phyloP scores from a whole-genome alignment of 1,140 invertebrate genomes.

The Drosophila serrata region DNA sequence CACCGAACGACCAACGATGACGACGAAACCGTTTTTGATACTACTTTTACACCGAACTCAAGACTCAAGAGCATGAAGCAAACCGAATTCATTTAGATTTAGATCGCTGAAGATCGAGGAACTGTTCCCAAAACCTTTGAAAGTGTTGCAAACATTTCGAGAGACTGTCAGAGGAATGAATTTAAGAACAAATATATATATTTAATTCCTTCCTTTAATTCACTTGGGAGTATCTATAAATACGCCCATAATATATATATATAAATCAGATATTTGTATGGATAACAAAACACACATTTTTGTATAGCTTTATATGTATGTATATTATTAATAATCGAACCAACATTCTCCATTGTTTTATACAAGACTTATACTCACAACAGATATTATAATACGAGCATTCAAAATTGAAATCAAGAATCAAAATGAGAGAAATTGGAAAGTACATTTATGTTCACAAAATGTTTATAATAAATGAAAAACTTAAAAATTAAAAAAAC shows the following conservation, averaged over 20 bases:
- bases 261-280: conserved; percentile 38
- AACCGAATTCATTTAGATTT: conserved; percentile 53
- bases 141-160: conserved; percentile 46
- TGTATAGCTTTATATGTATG: conserved; percentile 77
- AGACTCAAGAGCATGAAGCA: conserved; percentile 39
- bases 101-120: conserved; percentile 25
- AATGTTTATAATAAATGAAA: conserved; percentile 47
- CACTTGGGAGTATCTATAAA: conserved; percentile 47
- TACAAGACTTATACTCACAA: conserved; percentile 43
- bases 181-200: conserved; percentile 27
- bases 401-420: conserved; percentile 38
- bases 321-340: conserved; percentile 55
- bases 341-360: conserved; percentile 56
- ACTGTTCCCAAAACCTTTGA: conserved; percentile 11
- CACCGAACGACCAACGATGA: conserved; percentile 64
- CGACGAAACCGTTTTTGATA: conserved; percentile 71
- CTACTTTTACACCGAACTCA: conserved; percentile 55
- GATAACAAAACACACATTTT: conserved; percentile 54
- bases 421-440: conserved; percentile 36
- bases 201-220: conserved; percentile 36
- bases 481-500: conserved; percentile 6
- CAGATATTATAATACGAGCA: not conserved
- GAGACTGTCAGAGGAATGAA: conserved; percentile 46
- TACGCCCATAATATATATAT: conserved; percentile 46
- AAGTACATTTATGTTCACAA: conserved; percentile 38